These are phyloP conservation scores for Oryzias woworae DNA, from an alignment of 2,113 vertebrate genomes.

Conservation along the genomic window DNA sequence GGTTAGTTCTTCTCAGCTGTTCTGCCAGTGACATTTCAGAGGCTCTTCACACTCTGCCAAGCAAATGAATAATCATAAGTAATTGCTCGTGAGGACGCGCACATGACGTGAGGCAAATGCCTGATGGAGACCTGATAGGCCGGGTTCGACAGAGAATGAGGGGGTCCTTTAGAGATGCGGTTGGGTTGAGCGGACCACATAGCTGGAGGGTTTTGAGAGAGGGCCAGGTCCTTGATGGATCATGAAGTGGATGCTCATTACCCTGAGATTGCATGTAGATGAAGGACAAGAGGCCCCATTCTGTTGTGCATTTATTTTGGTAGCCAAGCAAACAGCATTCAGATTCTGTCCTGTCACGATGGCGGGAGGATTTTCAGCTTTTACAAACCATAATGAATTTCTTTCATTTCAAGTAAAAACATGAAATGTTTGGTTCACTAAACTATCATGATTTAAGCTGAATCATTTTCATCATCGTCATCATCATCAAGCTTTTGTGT, in stretches of 20 bases:
- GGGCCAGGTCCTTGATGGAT: conserved; percentile 77
- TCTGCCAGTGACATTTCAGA: conserved; percentile 51
- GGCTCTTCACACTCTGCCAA: conserved; percentile 54
- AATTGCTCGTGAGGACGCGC: conserved; percentile 69
- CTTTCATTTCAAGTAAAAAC: conserved; percentile 33
- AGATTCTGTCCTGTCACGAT: conserved; percentile 62
- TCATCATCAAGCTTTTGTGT: conserved; percentile 69
- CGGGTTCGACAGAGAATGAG: conserved; percentile 67
- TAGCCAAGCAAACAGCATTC: conserved; percentile 75
- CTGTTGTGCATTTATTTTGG: conserved; percentile 78
- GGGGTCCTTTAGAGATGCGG: conserved; percentile 63
- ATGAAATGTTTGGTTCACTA: conserved; percentile 28
- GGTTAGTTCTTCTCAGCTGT: conserved; percentile 77
- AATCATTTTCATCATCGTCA: conserved; percentile 61
- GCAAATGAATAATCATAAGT: conserved; percentile 68
- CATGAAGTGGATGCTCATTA: conserved; percentile 86
- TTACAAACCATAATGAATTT: conserved; percentile 67
- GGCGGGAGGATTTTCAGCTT: conserved; percentile 47
- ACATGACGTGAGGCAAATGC: conserved; percentile 56
- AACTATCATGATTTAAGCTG: conserved; percentile 27
- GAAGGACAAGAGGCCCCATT: conserved; percentile 78
- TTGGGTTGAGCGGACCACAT: conserved; percentile 68
- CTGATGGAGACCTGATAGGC: conserved; percentile 68
- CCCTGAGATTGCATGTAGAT: conserved; percentile 81
- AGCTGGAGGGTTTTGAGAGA: conserved; percentile 78